Evolutionary conservation across 92 coral and sea anemone species (phyloP).

Genomic region (Hydrozoanthus gracilis): DNA sequence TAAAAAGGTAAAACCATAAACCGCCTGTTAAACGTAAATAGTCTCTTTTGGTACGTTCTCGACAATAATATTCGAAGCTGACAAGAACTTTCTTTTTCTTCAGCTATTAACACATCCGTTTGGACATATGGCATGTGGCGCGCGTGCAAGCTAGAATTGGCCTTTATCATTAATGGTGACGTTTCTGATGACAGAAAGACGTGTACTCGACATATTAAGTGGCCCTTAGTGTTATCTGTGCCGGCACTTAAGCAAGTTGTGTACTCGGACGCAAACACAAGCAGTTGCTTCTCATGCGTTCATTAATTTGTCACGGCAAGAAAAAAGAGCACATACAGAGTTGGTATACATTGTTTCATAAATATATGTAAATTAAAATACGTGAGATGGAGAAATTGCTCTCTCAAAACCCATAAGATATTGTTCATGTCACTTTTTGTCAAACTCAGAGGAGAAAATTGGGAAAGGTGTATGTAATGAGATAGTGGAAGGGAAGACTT

Average conservation of each 20-base stretch:
- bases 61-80: neutral
- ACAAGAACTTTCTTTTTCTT: neutral
- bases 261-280: conserved; percentile 5
- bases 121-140: neutral
- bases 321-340: neutral
- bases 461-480: too few relatives aligned
- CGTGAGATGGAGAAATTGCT: neutral
- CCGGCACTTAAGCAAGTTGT: conserved; percentile 28
- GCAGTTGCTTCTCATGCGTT: conserved; percentile 10
- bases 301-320: conserved; percentile 41
- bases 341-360: neutral
- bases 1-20: conserved; percentile 16
- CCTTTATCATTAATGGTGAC: too few relatives aligned
- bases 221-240: conserved; percentile 26
- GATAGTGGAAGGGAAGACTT: too few relatives aligned
- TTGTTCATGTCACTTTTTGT: neutral
- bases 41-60: neutral
- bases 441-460: too few relatives aligned
- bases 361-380: neutral
- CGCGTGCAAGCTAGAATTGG: neutral
- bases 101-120: neutral
- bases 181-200: neutral
- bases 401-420: neutral
- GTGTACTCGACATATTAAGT: conserved; percentile 7
- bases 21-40: neutral